phyloP scores from a whole-genome alignment of 2,797 vertebrate genomes.

The Chelon auratus region DNA sequence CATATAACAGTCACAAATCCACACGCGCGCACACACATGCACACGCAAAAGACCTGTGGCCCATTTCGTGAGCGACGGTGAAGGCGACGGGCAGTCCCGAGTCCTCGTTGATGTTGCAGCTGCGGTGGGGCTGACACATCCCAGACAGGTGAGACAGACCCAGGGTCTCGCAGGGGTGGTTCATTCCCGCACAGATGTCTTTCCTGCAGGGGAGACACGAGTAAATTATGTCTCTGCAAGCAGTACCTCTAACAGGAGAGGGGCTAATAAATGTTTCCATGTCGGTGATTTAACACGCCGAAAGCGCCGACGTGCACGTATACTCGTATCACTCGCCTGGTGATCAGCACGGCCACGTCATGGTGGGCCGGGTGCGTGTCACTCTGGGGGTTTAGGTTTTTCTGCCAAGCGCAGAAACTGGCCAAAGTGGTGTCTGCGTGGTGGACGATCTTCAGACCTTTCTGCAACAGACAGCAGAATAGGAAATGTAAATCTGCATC shows the following conservation, averaged over 20 bases:
- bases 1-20: not conserved
- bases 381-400: constrained; percentile 94
- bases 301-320: not conserved
- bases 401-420: constrained; percentile 99
- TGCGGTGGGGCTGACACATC: constrained; percentile 96
- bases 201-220: constrained; percentile 82
- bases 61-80: constrained; percentile 96
- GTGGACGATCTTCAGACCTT: constrained; percentile 95
- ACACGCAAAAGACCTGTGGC: constrained; percentile 89
- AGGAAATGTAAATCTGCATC: not conserved
- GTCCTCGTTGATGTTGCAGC: constrained; percentile 99
- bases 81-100: constrained; percentile 96
- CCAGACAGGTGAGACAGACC: constrained; percentile 97
- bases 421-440: constrained; percentile 94
- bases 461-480: constrained; percentile 78
- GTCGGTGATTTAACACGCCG: not conserved
- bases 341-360: constrained; percentile 93
- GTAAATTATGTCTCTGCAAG: not conserved
- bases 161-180: constrained; percentile 95
- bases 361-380: constrained; percentile 95
- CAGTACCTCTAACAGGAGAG: not conserved
- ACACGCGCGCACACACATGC: constrained; percentile 24
- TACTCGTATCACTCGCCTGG: constrained; percentile 83
- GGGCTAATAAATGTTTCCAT: not conserved
- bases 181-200: constrained; percentile 95